Conservation (phyloP, 2,113 vertebrate species). For the Phoxinus phoxinus region DNA sequence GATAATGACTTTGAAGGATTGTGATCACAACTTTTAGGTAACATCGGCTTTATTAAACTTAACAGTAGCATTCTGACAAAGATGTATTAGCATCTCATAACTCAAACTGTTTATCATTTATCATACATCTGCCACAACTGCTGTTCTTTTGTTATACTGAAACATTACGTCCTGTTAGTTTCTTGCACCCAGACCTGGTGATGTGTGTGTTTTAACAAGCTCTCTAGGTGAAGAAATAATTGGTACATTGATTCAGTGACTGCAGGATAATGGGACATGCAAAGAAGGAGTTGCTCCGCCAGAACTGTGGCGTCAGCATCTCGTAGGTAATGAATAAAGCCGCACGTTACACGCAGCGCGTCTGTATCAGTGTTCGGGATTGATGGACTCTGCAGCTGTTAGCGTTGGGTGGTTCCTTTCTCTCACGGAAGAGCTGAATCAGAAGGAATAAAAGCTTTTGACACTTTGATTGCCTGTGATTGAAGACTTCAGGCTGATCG, state of each 20-base stretch:
- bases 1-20: neutral
- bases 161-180: neutral
- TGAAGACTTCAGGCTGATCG: neutral
- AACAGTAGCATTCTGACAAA: neutral
- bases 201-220: slow-evolving; percentile 14
- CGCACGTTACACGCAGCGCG: neutral
- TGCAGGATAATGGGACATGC: slow-evolving; percentile 14
- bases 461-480: slow-evolving; percentile 15
- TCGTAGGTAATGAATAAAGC: neutral
- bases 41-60: neutral
- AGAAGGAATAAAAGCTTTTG: neutral
- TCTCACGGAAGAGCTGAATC: slow-evolving; percentile 19
- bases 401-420: neutral
- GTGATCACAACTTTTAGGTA: neutral
- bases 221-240: slow-evolving; percentile 20
- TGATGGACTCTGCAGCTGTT: slow-evolving; percentile 18
- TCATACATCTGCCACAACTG: neutral
- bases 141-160: neutral
- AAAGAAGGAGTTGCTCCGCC: neutral
- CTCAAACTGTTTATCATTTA: neutral
- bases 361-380: neutral
- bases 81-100: neutral
- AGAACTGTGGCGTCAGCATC: slow-evolving; percentile 2
- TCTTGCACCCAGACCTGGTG: neutral
- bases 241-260: slow-evolving; percentile 19